A percentile compares a stretch with the other conserved stretches of the same genome.
Evolutionary conservation across 2,888 invertebrate genomes (phyloP).

Genomic region (Andrena flavipes): DNA sequence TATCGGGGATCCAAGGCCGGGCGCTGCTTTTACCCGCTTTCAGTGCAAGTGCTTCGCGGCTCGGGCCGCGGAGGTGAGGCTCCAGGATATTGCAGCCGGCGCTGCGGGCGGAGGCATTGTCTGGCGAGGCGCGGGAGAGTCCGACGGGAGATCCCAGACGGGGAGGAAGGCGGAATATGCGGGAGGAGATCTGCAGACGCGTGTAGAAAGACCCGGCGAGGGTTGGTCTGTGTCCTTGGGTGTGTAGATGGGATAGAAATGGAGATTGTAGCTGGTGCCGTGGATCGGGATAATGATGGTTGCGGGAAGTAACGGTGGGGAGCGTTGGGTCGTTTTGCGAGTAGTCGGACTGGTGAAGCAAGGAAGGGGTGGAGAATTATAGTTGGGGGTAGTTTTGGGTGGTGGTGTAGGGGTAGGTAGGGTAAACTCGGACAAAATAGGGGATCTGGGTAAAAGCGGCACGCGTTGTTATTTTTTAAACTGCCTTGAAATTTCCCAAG

Average conservation of each 20-base stretch:
- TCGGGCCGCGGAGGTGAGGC: constrained; percentile 8
- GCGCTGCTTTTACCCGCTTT: constrained; percentile 30
- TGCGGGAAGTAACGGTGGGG: not conserved
- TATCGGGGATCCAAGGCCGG: constrained; percentile 39
- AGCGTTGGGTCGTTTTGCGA: no score
- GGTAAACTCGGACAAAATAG: no score
- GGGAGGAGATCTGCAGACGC: not conserved
- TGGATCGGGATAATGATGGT: not conserved
- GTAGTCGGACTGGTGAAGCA: no score
- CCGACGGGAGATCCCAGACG: constrained; percentile 22
- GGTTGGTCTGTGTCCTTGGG: constrained; percentile 23
- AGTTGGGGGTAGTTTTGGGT: no score
- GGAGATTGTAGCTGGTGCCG: not conserved
- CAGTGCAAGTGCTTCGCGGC: constrained; percentile 29
- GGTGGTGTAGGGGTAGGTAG: no score
- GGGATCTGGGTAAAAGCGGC: no score
- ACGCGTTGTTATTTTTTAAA: no score
- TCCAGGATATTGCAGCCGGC: constrained; percentile 38
- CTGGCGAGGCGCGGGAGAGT: constrained; percentile 16
- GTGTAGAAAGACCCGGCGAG: constrained; percentile 15
- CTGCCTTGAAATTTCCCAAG: no score
- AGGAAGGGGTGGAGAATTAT: no score
- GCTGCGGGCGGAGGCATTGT: constrained; percentile 42
- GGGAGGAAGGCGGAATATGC: constrained; percentile 7
- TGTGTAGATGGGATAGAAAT: not conserved